Evolutionary conservation across 2,797 vertebrate species (phyloP).

Genomic region (Eidolon dupreanum): DNA sequence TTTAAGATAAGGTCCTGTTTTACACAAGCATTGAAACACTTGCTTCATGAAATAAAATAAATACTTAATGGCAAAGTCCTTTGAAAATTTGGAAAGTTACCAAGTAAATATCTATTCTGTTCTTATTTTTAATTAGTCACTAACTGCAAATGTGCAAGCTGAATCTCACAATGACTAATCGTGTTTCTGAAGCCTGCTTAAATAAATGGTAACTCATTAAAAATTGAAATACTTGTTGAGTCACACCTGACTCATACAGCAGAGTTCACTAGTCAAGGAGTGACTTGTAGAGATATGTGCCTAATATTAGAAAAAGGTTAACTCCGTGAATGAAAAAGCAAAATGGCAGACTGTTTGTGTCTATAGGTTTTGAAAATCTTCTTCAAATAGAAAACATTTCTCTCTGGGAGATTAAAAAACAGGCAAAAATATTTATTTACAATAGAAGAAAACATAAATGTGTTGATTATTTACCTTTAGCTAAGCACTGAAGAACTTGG

Average conservation of each 20-base stretch:
- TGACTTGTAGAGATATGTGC: slow-evolving; percentile 15
- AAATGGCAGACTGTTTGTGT: neutral
- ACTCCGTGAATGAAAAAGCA: slow-evolving; percentile 8
- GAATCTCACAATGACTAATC: slow-evolving; percentile 53
- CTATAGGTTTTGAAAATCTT: neutral
- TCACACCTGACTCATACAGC: slow-evolving; percentile 49
- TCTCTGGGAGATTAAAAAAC: slow-evolving; percentile 11
- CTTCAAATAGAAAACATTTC: slow-evolving; percentile 2
- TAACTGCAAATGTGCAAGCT: slow-evolving; percentile 37
- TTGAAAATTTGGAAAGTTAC: slow-evolving; percentile 54
- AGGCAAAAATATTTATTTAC: neutral
- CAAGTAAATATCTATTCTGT: slow-evolving; percentile 2
- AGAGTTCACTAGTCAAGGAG: slow-evolving; percentile 43
- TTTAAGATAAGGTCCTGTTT: neutral
- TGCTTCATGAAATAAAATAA: neutral
- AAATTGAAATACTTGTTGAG: slow-evolving; percentile 58
- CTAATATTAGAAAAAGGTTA: slow-evolving; percentile 53
- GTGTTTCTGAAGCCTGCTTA: slow-evolving; percentile 6
- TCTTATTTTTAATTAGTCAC: slow-evolving; percentile 54
- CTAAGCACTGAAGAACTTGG: neutral
- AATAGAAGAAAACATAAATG: slow-evolving; percentile 1
- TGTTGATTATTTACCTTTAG: neutral
- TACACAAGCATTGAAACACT: neutral
- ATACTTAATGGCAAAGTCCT: neutral
- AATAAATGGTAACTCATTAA: slow-evolving; percentile 66